These are phyloP conservation scores for Noctua janthe DNA, from an alignment of 2,888 invertebrate species.

Conservation along the genomic window DNA sequence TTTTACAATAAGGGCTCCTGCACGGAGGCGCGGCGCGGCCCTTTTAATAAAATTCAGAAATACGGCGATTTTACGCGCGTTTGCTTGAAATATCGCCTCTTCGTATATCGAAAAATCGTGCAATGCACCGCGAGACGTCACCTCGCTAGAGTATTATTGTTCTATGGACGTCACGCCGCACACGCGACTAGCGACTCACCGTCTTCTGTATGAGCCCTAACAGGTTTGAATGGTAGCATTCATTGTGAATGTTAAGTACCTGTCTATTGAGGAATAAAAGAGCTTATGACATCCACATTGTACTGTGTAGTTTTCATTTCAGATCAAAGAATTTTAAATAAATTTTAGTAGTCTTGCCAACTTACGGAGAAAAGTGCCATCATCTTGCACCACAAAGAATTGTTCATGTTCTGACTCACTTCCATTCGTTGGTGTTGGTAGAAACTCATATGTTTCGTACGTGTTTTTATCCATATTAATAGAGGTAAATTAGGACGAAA, in stretches of 20 bases:
- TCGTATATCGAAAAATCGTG: too few species aligned
- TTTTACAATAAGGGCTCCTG: neutral
- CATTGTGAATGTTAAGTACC: neutral
- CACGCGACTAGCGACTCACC: too few species aligned
- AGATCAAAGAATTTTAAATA: neutral
- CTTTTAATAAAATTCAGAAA: too few species aligned
- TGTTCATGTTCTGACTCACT: slow-evolving; percentile 76
- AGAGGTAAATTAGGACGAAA: slow-evolving; percentile 1
- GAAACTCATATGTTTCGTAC: slow-evolving; percentile 82
- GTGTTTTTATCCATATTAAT: slow-evolving; percentile 81
- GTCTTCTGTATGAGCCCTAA: neutral
- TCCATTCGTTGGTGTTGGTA: slow-evolving; percentile 71
- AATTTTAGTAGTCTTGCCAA: neutral
- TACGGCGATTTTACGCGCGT: too few species aligned
- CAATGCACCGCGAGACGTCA: too few species aligned
- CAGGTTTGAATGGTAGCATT: neutral
- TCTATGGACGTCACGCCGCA: too few species aligned
- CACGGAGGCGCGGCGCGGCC: too few species aligned
- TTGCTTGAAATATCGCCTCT: too few species aligned
- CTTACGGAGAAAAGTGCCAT: slow-evolving; percentile 83
- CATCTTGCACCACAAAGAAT: slow-evolving; percentile 84
- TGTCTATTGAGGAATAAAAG: neutral
- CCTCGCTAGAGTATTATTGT: too few species aligned
- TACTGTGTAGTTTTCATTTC: neutral
- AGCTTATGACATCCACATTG: neutral